Evolutionary conservation across 64 coral and sea anemone genomes (phyloP).

Genomic region (Orbicella faveolata): DNA sequence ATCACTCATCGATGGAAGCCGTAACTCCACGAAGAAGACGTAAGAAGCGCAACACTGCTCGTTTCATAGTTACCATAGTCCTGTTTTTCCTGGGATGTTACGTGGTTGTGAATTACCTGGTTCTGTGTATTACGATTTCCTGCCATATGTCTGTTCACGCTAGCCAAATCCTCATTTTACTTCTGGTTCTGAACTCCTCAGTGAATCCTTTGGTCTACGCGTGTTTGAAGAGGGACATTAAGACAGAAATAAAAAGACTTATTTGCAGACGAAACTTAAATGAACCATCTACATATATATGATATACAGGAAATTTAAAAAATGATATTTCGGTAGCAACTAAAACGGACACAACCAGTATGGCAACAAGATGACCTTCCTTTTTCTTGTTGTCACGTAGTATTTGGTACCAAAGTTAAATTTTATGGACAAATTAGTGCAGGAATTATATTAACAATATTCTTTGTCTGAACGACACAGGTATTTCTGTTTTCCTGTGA

Average conservation of each 20-base stretch:
- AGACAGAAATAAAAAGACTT: not conserved
- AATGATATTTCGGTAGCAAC: no score
- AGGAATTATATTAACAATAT: no score
- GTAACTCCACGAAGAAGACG: not conserved
- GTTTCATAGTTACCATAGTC: not conserved
- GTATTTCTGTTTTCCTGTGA: no score
- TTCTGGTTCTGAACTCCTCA: not conserved
- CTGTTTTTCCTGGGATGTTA: constrained; percentile 2
- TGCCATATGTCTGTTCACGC: not conserved
- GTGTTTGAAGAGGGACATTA: not conserved
- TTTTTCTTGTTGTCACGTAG: no score
- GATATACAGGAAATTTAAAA: no score
- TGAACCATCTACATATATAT: no score
- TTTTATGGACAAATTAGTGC: no score
- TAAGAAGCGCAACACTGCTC: not conserved
- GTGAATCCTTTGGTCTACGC: constrained; percentile 9
- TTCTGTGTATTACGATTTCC: not conserved
- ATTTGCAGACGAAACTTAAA: not conserved
- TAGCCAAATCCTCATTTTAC: not conserved
- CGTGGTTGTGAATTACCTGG: not conserved
- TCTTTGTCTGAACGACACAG: no score
- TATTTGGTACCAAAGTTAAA: no score
- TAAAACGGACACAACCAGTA: no score
- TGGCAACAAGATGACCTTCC: no score
- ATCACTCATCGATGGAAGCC: not conserved